A percentile compares a stretch with the other conserved stretches of the same genome.
Conservation (phyloP, 2,797 vertebrate genomes). For the Semotilus atromaculatus region DNA sequence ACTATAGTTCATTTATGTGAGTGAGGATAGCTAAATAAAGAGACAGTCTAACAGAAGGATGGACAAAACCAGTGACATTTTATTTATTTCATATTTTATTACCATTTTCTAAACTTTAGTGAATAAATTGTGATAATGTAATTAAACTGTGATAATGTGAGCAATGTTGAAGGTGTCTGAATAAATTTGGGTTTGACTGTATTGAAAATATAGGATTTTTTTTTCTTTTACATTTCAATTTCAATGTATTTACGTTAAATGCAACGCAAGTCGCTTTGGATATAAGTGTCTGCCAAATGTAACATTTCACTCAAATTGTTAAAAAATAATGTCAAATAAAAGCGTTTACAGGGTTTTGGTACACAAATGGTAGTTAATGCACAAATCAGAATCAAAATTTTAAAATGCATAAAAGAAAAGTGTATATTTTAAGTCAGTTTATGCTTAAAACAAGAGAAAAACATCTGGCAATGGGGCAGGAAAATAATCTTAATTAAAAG, state of each 20-base stretch:
- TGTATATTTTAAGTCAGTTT: no score
- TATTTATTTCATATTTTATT: no score
- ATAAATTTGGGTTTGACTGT: background rate
- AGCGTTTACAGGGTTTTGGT: background rate
- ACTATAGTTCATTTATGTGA: no score
- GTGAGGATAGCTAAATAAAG: no score
- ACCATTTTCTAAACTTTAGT: no score
- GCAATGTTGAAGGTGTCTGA: no score
- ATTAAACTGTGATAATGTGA: no score
- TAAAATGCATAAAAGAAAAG: background rate
- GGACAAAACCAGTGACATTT: no score
- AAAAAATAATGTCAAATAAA: no score
- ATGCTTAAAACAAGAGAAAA: background rate
- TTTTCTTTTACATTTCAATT: background rate
- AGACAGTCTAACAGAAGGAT: no score
- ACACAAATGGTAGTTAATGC: background rate
- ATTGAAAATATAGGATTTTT: background rate
- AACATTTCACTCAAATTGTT: background rate
- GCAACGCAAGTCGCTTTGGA: background rate
- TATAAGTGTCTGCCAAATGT: background rate
- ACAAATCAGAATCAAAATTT: background rate
- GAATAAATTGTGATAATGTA: no score
- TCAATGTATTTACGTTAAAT: background rate
- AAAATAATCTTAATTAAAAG: background rate
- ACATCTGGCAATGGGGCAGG: background rate